Evolutionary conservation across 2,797 vertebrate genomes (phyloP).

Genomic region (Knipowitschia caucasica): DNA sequence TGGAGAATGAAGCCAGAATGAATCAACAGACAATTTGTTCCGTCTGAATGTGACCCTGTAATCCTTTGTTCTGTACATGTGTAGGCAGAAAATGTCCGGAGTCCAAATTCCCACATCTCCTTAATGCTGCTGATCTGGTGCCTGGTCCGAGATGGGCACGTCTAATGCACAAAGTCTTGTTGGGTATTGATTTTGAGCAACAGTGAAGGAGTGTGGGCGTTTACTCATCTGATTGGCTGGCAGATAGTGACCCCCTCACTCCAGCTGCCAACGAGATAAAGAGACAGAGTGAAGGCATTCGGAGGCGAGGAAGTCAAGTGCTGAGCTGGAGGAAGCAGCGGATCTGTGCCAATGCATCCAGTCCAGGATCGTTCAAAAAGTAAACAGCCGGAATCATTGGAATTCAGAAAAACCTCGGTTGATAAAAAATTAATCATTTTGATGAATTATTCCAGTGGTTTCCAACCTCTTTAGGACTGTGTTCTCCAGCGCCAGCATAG

Average conservation of each 20-base stretch:
- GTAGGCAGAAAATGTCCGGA: conserved; percentile 6
- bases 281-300: conserved; percentile 27
- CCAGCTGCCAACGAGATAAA: conserved; percentile 52
- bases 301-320: conserved; percentile 25
- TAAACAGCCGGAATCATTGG: too few species aligned
- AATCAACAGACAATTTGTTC: conserved; percentile 15
- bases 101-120: conserved; percentile 22
- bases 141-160: conserved; percentile 27
- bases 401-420: too few species aligned
- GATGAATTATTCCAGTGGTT: too few species aligned
- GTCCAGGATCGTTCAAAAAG: too few species aligned
- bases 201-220: conserved; percentile 40
- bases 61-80: conserved; percentile 11
- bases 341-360: conserved; percentile 17
- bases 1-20: conserved; percentile 24
- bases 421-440: too few species aligned
- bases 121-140: conserved; percentile 36
- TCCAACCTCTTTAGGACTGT: too few species aligned
- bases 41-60: conserved; percentile 1
- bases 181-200: conserved; percentile 48
- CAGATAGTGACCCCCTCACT: conserved; percentile 42
- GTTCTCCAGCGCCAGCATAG: too few species aligned
- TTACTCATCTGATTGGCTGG: conserved; percentile 50
- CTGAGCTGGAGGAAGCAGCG: conserved; percentile 24
- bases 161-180: conserved; percentile 32